Evolutionary conservation across 2,113 vertebrate species (phyloP).

Genomic region (Epinephelus fuscoguttatus): DNA sequence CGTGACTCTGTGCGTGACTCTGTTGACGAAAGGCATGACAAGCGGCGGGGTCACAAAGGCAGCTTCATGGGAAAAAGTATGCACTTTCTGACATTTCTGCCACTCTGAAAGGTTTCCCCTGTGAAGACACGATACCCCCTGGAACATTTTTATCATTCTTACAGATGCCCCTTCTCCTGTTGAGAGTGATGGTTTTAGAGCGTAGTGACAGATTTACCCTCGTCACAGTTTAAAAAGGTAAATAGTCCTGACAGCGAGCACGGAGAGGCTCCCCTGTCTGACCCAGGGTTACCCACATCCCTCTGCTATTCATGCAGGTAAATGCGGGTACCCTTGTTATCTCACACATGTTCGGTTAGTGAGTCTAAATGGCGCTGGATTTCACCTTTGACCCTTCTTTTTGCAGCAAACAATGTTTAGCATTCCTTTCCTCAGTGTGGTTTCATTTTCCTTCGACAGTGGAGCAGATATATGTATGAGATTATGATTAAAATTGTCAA

Average conservation of each 20-base stretch:
- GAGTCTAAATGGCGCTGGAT: background rate
- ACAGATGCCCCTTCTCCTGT: background rate
- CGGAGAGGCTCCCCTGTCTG: conserved; percentile 15
- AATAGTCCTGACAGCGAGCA: conserved; percentile 27
- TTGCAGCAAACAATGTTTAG: background rate
- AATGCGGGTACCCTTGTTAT: conserved; percentile 28
- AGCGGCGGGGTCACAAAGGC: conserved; percentile 26
- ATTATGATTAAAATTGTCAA: background rate
- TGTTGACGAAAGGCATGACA: conserved; percentile 57
- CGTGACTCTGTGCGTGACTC: conserved; percentile 67
- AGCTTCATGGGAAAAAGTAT: conserved; percentile 5
- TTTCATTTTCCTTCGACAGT: background rate
- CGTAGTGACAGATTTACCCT: conserved; percentile 33
- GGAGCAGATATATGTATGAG: background rate
- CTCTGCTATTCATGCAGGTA: conserved; percentile 7
- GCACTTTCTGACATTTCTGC: background rate
- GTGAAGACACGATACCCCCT: conserved; percentile 26
- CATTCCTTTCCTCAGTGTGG: background rate
- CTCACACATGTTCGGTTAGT: background rate
- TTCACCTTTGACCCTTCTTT: background rate
- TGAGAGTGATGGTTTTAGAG: conserved; percentile 16
- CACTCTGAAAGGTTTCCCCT: conserved; percentile 6
- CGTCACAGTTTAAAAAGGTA: background rate
- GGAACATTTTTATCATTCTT: conserved; percentile 33
- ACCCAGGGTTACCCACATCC: background rate